A percentile compares a stretch with the other conserved stretches of the same genome.
phyloP scores from a whole-genome alignment of 2,113 vertebrate species.

The Dendropsophus ebraccatus region DNA sequence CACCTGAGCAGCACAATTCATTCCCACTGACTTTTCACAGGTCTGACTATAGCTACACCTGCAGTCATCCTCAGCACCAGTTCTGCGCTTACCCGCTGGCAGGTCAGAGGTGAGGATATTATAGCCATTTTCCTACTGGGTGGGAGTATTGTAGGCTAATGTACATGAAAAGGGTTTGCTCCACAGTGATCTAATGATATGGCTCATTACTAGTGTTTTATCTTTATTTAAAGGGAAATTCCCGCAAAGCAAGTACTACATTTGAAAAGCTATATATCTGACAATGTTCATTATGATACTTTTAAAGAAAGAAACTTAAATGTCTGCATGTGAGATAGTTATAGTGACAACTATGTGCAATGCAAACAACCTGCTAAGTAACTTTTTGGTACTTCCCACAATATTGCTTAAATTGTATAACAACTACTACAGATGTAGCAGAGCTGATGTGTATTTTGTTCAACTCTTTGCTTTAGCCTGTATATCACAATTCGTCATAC shows the following conservation, averaged over 20 bases:
- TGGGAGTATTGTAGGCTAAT: background rate
- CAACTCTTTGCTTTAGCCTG: background rate
- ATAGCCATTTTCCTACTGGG: background rate
- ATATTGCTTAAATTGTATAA: background rate
- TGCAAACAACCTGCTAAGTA: background rate
- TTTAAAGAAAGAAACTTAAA: background rate
- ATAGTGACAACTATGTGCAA: background rate
- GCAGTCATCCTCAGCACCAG: constrained; percentile 38
- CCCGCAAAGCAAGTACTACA: background rate
- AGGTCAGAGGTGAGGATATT: constrained; percentile 41
- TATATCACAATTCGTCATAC: background rate
- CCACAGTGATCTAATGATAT: background rate
- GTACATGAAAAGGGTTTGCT: background rate
- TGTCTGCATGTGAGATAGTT: background rate
- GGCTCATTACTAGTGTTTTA: background rate
- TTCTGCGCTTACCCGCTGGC: background rate
- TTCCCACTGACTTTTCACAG: background rate
- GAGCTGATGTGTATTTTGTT: background rate
- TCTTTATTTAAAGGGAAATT: background rate
- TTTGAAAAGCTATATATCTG: no score
- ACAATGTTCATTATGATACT: background rate
- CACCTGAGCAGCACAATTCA: constrained; percentile 36
- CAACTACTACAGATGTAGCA: background rate
- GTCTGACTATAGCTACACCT: constrained; percentile 4
- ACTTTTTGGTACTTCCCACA: background rate